Evolutionary conservation across 2,888 invertebrate species (phyloP).

Genomic region (Lamproptera curius): DNA sequence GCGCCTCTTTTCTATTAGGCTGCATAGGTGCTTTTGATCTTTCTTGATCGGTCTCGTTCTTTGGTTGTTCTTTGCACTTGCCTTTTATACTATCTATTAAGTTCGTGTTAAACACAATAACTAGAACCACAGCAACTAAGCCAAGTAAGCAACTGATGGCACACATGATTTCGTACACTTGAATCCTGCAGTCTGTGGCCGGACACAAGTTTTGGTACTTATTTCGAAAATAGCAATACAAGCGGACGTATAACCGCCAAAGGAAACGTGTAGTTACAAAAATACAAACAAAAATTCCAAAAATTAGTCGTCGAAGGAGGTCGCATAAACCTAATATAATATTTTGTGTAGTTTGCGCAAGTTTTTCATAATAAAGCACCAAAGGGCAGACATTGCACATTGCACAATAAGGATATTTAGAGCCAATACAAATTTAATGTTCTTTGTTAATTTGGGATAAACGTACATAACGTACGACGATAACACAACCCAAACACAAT

Average conservation of each 20-base stretch:
- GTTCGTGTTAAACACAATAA: conserved; percentile 20
- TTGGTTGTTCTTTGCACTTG: no score
- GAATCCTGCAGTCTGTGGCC: conserved; percentile 1
- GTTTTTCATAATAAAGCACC: conserved; percentile 13
- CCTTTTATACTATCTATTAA: conserved; percentile 19
- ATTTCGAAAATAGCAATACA: conserved; percentile 1
- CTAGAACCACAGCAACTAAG: conserved; percentile 13
- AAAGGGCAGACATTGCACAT: conserved; percentile 17
- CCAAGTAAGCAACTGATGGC: conserved; percentile 16
- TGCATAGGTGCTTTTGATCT: no score
- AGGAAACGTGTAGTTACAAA: background rate
- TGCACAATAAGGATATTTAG: conserved; percentile 11
- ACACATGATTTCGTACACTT: conserved; percentile 16
- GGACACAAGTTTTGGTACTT: conserved; percentile 6
- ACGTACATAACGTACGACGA: background rate
- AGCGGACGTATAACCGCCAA: background rate
- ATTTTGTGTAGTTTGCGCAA: conserved; percentile 15
- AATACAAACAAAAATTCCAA: conserved; percentile 4
- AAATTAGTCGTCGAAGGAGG: conserved; percentile 8
- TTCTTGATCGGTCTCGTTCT: no score
- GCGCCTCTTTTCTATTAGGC: no score
- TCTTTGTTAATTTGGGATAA: background rate
- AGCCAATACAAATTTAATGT: background rate
- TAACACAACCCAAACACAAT: conserved; percentile 4
- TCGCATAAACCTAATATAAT: conserved; percentile 9